Evolutionary conservation across 2,113 vertebrate species (phyloP).

Genomic region (Calyptommatus sinebrachiatus): DNA sequence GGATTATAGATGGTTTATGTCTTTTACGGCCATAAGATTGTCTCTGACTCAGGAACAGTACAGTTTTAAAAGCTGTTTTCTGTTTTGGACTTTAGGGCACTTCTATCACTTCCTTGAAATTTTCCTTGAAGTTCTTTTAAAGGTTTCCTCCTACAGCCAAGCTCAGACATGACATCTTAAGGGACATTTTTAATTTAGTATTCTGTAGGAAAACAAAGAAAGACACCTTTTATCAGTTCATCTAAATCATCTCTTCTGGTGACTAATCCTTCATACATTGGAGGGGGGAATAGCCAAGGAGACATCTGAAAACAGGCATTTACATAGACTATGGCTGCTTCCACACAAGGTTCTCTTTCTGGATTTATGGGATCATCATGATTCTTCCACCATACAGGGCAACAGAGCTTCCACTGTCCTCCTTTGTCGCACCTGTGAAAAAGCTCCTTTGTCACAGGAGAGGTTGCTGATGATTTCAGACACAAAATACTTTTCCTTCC

Average conservation of each 20-base stretch:
- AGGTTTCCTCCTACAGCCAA: background rate
- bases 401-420: too few species aligned
- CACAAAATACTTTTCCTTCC: too few species aligned
- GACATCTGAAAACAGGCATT: background rate
- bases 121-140: background rate
- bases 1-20: conserved; percentile 50
- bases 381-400: too few species aligned
- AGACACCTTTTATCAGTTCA: conserved; percentile 2
- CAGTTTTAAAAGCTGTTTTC: conserved; percentile 41
- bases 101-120: background rate
- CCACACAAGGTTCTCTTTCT: too few species aligned
- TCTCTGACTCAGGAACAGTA: conserved; percentile 49
- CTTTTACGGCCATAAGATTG: conserved; percentile 55
- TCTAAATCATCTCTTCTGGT: conserved; percentile 26
- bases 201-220: conserved; percentile 12
- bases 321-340: too few species aligned
- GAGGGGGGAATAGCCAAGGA: background rate
- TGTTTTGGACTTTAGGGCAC: background rate
- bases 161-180: conserved; percentile 8
- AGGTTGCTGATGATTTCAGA: too few species aligned
- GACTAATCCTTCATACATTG: background rate
- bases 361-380: too few species aligned
- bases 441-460: too few species aligned
- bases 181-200: conserved; percentile 5
- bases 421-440: too few species aligned